These are phyloP conservation scores for Caretta caretta DNA, from an alignment of 2,113 vertebrate species.

Conservation along the genomic window DNA sequence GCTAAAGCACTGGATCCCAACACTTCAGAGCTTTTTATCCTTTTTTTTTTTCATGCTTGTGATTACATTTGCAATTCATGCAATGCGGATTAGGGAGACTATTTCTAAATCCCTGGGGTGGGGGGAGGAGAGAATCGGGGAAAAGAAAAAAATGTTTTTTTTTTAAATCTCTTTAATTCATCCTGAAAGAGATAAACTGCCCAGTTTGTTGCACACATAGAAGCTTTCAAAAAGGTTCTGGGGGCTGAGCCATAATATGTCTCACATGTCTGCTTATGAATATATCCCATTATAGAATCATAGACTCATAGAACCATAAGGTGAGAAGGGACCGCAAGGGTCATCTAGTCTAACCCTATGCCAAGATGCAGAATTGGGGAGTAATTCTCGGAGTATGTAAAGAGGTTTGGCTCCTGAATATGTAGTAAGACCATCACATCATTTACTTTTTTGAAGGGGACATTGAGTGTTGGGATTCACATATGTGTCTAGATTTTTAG, in stretches of 20 bases:
- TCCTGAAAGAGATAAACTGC: neutral
- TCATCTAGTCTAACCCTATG: neutral
- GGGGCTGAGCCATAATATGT: neutral
- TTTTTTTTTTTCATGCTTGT: neutral
- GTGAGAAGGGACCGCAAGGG: neutral
- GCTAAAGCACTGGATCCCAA: conserved; percentile 4
- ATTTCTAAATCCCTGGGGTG: conserved; percentile 18
- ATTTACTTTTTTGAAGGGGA: fast-evolving
- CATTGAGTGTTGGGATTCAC: neutral
- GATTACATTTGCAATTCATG: conserved; percentile 69
- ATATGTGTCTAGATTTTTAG: neutral
- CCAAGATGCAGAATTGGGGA: neutral
- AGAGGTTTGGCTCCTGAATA: neutral
- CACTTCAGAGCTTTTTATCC: conserved; percentile 44
- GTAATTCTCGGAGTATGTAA: neutral
- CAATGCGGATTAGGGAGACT: neutral
- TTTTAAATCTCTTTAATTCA: conserved; percentile 23
- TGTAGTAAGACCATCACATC: neutral
- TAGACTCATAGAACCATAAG: neutral
- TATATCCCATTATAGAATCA: neutral
- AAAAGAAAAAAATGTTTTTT: fast-evolving
- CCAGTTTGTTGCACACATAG: neutral
- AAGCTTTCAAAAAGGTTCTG: neutral
- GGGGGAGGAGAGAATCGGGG: neutral
- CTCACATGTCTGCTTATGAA: neutral